Conservation (phyloP, 53 echinoderm and acorn worm species). For the Temnopleurus reevesii region DNA sequence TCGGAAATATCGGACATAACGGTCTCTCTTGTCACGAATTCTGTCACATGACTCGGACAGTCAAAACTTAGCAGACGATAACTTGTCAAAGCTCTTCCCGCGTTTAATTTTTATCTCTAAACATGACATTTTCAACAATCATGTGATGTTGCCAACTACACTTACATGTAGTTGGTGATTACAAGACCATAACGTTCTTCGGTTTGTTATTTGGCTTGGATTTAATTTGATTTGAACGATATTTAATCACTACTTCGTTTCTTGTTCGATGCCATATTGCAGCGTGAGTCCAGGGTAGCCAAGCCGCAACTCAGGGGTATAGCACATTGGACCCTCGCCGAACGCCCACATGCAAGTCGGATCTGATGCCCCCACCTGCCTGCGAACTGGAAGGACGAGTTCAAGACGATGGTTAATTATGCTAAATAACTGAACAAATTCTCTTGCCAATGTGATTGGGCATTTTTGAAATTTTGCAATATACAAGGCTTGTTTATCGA, state of each 20-base stretch:
- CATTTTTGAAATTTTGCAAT: not conserved
- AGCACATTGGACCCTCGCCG: not conserved
- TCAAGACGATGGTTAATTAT: not conserved
- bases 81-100: not conserved
- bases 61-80: constrained; percentile 20
- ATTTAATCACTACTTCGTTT: too few species aligned
- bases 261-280: not conserved
- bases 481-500: too few species aligned
- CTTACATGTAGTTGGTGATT: constrained; percentile 6
- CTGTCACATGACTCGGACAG: not conserved
- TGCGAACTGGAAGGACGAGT: not conserved
- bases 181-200: not conserved
- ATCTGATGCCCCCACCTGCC: not conserved
- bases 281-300: not conserved
- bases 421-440: not conserved
- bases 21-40: not conserved
- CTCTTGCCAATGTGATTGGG: not conserved
- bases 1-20: not conserved
- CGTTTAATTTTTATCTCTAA: not conserved
- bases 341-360: not conserved
- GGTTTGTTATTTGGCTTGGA: not conserved
- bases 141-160: constrained; percentile 1
- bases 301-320: not conserved
- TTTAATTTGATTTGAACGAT: not conserved
- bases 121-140: not conserved